Evolutionary conservation across 2,113 vertebrate genomes (phyloP), one percentile per base, ranked within the genome.

Genomic region (Dasyornis broadbenti): DNA sequence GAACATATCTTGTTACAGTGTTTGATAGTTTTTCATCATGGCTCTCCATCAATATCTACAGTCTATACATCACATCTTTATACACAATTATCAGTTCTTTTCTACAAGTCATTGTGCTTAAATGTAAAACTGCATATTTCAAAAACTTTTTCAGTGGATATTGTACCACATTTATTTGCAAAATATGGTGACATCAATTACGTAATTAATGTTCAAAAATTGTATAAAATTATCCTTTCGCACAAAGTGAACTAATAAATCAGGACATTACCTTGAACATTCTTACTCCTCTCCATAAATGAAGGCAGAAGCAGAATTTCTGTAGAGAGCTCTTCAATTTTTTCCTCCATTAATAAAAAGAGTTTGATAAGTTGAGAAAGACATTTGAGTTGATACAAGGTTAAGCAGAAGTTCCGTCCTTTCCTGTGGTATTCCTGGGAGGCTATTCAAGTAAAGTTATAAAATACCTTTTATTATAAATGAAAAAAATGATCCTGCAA

Each of bases 331-430:
- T 99, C 98, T 95, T 98, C 97, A 63, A 99, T 93, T 47, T 94
- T 96, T 75, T 97, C 97, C 97, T 99, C 99, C 97, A 99, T 98
- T 59, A 97, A 93, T 96, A 99, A 96, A 88, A 99, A 97, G 16
- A 97, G 97, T 89, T 97, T 97, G 90, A 97, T 96, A 68, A 99
- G 97, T 86, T 98, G 97, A 75, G 98, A 98, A 94, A 99, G 97
- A 65, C 98, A 98, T 92, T 91, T 98, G 84, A 99, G 97, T 95
- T 99, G 98, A 97, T 99, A 97, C 53, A 98, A 97, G 15, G 98
- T 99, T 85, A 99, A 97, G 91, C 97, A 98, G 92, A 98, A 97
- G 85, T 96, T 98, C 61, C 97, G 97, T 89, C 82, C 97, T 97
- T 98, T 98, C 71, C 88, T 94, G 20, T 96, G 95, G 89, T 61